Evolutionary conservation across 1,140 invertebrate species (phyloP), one percentile per base, ranked within the genome.

Genomic region (Drosophila yakuba): DNA sequence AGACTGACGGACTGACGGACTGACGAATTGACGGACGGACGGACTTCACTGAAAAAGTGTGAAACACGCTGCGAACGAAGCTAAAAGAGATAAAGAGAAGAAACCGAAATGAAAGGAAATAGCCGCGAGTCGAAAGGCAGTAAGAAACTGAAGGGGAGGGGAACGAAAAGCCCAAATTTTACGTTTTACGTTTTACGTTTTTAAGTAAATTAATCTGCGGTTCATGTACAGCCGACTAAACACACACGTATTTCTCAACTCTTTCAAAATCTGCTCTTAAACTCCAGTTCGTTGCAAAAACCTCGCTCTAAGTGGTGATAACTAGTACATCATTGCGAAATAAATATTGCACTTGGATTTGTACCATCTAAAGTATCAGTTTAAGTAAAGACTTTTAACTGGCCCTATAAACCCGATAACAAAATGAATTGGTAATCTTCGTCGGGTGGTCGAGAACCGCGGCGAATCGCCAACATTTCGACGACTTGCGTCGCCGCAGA

Each of bases 121-220:
- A 39, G 67, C 69, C 69, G 36, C 50, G n/a, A 75, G 76, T 55
- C 41, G 32, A 56, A 47, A 28, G n/a, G 38, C 14, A 50, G 15
- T 12, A 45, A 44, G 8, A 66, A 59, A 25, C 36, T 6, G 50
- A 76, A 17, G 28, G 14, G 25, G 61, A 50, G 48, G 41, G 32
- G 35, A 44, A 76, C 62, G 50, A 69, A 62, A 75, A 74, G 69
- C 47, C 61, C 59, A 58, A 63, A 75, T 50, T 50, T 17, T 17
- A 17, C 17, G 17, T 17, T 17, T 64, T 74, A 20, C 20, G 20
- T 20, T 2, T 20, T 69, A 45, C 25, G 17, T 64, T 28, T 72
- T 82, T 55, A 83, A 83, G 64, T 77, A 76, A 88, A 86, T 88
- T 73, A 86, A 86, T 52, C n/a, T 60, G 17, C 28, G 60, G 17